These are phyloP conservation scores for Marisa cornuarietis DNA, from an alignment of 1,140 invertebrate genomes.

Conservation along the genomic window DNA sequence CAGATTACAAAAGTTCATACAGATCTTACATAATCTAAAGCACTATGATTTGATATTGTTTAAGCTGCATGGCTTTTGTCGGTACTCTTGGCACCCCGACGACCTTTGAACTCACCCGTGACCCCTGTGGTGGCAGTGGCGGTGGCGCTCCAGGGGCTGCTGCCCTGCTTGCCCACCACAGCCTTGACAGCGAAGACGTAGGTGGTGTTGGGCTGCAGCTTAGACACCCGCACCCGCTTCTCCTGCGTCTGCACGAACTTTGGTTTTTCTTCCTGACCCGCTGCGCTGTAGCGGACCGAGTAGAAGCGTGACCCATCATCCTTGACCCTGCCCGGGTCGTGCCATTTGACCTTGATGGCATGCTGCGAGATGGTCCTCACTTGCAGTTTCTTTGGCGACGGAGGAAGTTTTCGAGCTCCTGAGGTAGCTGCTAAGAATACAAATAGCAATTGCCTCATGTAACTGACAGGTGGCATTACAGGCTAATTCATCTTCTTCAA, in stretches of 20 bases:
- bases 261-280: not conserved
- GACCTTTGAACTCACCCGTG: constrained; percentile 1
- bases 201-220: constrained; percentile 24
- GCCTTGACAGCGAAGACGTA: constrained; percentile 18
- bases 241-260: constrained; percentile 11
- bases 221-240: not conserved
- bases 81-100: too few relatives aligned
- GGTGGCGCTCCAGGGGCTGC: constrained; percentile 20
- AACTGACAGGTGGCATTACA: too few relatives aligned
- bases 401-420: constrained; percentile 1
- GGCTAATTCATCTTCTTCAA: too few relatives aligned
- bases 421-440: not conserved
- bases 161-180: constrained; percentile 8
- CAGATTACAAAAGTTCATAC: too few relatives aligned
- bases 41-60: too few relatives aligned
- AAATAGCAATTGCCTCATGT: too few relatives aligned
- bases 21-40: too few relatives aligned
- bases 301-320: constrained; percentile 10
- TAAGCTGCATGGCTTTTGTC: too few relatives aligned
- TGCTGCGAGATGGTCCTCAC: constrained; percentile 18
- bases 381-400: constrained; percentile 17
- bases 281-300: constrained; percentile 22
- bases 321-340: constrained; percentile 7
- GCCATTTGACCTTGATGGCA: constrained; percentile 22
- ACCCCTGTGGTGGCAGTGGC: constrained; percentile 6